A percentile compares a stretch with the other conserved stretches of the same genome.
phyloP scores from a whole-genome alignment of 2,888 invertebrate genomes.

The Mesodorylaimus sp. region DNA sequence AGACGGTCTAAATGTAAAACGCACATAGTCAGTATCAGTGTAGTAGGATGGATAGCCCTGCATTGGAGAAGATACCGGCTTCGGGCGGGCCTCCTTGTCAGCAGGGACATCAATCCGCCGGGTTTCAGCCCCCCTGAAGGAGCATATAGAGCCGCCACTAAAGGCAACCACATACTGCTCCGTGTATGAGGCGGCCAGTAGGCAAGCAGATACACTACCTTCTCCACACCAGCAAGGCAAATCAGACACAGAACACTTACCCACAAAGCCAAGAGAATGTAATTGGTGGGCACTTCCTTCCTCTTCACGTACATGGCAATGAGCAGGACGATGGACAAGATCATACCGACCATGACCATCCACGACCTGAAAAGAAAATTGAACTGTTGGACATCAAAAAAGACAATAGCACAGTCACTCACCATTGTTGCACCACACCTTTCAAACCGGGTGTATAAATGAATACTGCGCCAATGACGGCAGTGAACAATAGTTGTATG shows the following conservation, averaged over 20 bases:
- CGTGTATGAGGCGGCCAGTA: too few species aligned
- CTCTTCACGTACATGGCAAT: constrained; percentile 53
- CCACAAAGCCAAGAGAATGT: constrained; percentile 52
- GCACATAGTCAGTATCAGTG: too few species aligned
- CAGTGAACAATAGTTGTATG: constrained; percentile 53
- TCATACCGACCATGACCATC: constrained; percentile 32
- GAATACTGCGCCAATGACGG: constrained; percentile 31
- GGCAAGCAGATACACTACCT: too few species aligned
- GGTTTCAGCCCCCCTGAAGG: too few species aligned
- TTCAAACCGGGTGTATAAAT: constrained; percentile 32
- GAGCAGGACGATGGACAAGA: constrained; percentile 45
- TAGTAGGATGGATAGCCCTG: too few species aligned
- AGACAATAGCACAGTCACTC: constrained; percentile 11
- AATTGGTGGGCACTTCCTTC: constrained; percentile 56
- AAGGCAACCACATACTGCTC: too few species aligned
- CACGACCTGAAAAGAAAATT: constrained; percentile 30
- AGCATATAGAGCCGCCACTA: too few species aligned
- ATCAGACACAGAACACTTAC: constrained; percentile 44
- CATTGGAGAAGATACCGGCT: too few species aligned
- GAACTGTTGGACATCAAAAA: not conserved
- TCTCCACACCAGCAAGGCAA: too few species aligned
- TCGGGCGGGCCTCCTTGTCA: too few species aligned
- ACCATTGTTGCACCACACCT: constrained; percentile 30
- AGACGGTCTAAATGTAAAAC: constrained; percentile 48
- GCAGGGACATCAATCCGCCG: too few species aligned